Evolutionary conservation across 2,888 invertebrate species (phyloP).

Genomic region (Conistra vaccinii): DNA sequence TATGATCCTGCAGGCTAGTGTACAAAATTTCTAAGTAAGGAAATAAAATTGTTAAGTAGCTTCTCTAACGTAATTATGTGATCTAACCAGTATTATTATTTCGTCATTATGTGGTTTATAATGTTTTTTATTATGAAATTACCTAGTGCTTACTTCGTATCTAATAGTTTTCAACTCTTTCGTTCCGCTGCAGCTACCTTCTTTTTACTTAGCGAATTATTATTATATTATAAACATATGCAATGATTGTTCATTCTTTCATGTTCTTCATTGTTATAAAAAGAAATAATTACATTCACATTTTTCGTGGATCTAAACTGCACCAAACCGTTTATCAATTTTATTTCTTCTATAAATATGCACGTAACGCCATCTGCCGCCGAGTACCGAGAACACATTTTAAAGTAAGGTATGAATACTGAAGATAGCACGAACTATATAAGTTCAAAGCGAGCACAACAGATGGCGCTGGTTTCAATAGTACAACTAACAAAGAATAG

Average conservation of each 20-base stretch:
- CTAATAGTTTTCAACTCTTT: neutral
- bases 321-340: neutral
- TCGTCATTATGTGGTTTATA: neutral
- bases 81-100: neutral
- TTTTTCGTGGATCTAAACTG: neutral
- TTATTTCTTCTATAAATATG: too few species aligned
- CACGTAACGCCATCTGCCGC: conserved; percentile 46
- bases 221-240: neutral
- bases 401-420: too few species aligned
- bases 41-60: neutral
- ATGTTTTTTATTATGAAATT: neutral
- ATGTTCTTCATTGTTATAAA: neutral
- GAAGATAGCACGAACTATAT: neutral
- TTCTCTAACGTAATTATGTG: neutral
- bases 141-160: neutral
- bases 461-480: conserved; percentile 28
- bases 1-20: neutral
- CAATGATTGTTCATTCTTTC: neutral
- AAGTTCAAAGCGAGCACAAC: neutral
- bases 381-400: conserved; percentile 45
- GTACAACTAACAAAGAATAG: conserved; percentile 10
- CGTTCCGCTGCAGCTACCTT: neutral
- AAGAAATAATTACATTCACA: neutral
- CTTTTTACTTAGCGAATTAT: neutral
- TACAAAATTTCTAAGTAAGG: too few species aligned